Base-by-base conservation (phyloP, 2,113 vertebrate species). In the Taurulus bubalis region DNA sequence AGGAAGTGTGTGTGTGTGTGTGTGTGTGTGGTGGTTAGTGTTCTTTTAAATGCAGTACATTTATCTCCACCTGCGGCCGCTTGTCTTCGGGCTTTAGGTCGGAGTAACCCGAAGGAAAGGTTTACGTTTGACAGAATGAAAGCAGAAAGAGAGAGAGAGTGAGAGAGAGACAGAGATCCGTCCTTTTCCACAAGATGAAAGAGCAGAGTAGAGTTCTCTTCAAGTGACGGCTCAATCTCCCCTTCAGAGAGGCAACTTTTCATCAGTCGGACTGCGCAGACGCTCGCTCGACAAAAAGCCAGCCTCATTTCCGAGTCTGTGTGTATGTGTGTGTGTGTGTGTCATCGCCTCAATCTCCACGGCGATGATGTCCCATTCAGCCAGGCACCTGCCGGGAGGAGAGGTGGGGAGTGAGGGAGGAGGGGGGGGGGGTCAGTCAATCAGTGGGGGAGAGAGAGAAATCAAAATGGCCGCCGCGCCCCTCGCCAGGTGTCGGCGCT, bases 361-460 rank as follows among this genome's bases (percentile, higher is more conserved):
- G 77, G 59, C 20, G 51, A 92, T 87, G 82, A 86, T 86, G 85
- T 89, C 84, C 86, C 75, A 85, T 88, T 87, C 84, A 90, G 72
- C 77, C 40, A 45, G 69, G 70, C 86, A 90, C 91, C 90, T 90
- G 89, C 84, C 47, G 26, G 68, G 89, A 91, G 89, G 88, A 89
- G 87, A 86, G 87, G 75, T 72, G 82, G 63, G 60, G 68, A 63
- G 30, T 69, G 59, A 56, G 45, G 75, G 24, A 24, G 60, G 68
- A 26, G 28, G 20, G 66, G 18, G 28, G 28, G 10, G 36, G 26
- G 18, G 49, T 84, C 62, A 85, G 42, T 88, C 87, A 77, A 60
- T 81, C 72, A 88, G 81, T 71, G 83, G 67, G 16, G 1, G 42
- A 8, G 12, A 0, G 45, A 85, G 53, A 82, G 71, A 85, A 68